Conservation (phyloP, 1,140 invertebrate genomes). For the Euschistus heros region DNA sequence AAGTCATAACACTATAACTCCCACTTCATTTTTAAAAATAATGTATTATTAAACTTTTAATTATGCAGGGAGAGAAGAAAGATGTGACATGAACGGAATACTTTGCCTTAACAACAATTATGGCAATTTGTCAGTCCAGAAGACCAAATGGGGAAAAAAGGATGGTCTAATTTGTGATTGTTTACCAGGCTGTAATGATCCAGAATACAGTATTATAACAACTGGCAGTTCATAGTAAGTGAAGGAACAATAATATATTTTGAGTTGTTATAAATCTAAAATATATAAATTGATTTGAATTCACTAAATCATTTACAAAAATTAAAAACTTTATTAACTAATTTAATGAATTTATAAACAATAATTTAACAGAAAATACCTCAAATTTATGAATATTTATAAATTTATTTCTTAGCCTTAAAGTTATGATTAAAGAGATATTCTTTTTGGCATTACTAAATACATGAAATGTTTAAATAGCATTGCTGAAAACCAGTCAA, state of each 20-base stretch:
- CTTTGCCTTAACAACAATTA: constrained; percentile 49
- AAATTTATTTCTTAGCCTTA: too few relatives aligned
- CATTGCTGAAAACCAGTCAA: constrained; percentile 31
- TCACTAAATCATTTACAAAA: too few relatives aligned
- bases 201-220: constrained; percentile 35
- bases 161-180: constrained; percentile 46
- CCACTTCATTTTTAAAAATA: too few relatives aligned
- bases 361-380: too few relatives aligned
- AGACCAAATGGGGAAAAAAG: constrained; percentile 33
- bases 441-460: neutral
- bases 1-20: too few relatives aligned
- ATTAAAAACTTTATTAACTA: too few relatives aligned
- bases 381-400: too few relatives aligned
- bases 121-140: constrained; percentile 47
- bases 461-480: neutral
- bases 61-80: constrained; percentile 31
- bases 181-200: constrained; percentile 48
- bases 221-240: constrained; percentile 19
- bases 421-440: neutral
- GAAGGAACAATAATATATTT: too few relatives aligned
- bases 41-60: too few relatives aligned
- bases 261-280: too few relatives aligned
- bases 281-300: too few relatives aligned
- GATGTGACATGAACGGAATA: constrained; percentile 47
- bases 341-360: too few relatives aligned